Evolutionary conservation across 2,113 vertebrate species (phyloP).

Genomic region (Tetraodon nigroviridis): DNA sequence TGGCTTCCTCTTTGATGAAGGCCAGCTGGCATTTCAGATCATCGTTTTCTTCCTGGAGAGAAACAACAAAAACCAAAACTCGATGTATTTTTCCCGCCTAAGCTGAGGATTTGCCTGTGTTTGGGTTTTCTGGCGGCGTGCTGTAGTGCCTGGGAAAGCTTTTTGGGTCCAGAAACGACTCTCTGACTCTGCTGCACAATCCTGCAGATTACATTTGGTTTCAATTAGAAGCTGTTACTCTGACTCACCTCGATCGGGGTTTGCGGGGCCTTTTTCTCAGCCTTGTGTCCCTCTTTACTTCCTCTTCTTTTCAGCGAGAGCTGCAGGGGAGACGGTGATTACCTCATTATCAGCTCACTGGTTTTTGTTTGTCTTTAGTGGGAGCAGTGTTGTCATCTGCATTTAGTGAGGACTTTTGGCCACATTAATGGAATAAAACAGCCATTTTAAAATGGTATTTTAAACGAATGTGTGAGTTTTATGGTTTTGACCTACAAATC

Average conservation of each 20-base stretch:
- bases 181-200: not conserved
- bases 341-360: conserved; percentile 27
- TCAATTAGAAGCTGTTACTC: conserved; percentile 13
- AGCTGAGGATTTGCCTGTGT: no score
- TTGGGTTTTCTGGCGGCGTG: no score
- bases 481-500: conserved; percentile 2
- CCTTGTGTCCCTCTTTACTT: conserved; percentile 88
- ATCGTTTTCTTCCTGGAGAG: conserved; percentile 88
- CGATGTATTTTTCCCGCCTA: no score
- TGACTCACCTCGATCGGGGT: conserved; percentile 84
- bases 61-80: not conserved
- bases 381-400: conserved; percentile 36
- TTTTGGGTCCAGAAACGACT: no score
- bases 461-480: conserved; percentile 1
- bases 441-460: no score
- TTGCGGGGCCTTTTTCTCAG: conserved; percentile 86
- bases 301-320: conserved; percentile 92
- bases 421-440: conserved; percentile 21
- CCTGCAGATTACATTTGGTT: conserved; percentile 4
- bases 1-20: conserved; percentile 95
- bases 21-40: conserved; percentile 96
- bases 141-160: no score
- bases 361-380: conserved; percentile 30
- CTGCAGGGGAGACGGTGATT: conserved; percentile 65
- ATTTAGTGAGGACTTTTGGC: conserved; percentile 28